Evolutionary conservation across 2,113 vertebrate genomes (phyloP).

Genomic region (Neopipo cinnamomea): DNA sequence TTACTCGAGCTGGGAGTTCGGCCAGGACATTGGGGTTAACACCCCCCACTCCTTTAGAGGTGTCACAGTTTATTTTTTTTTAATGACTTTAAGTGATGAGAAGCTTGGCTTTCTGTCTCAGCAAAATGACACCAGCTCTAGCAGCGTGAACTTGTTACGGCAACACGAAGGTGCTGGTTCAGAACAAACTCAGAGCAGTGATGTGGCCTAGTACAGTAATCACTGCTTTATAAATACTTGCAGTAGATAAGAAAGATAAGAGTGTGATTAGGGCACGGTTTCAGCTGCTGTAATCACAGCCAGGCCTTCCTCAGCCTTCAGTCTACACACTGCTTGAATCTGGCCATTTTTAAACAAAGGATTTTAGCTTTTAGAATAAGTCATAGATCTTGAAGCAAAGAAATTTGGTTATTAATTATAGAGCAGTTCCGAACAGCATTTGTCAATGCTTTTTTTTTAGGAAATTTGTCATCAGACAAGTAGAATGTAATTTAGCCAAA

Average conservation of each 20-base stretch:
- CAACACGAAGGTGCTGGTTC: background rate
- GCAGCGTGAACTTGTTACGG: background rate
- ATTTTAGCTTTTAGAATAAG: background rate
- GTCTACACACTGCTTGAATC: background rate
- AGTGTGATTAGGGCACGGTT: conserved; percentile 19
- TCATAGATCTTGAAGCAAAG: accelerated
- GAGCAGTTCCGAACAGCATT: background rate
- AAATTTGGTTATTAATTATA: background rate
- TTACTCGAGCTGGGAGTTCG: conserved; percentile 20
- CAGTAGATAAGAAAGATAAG: conserved; percentile 53
- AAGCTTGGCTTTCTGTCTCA: conserved; percentile 41
- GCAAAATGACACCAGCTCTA: conserved; percentile 14
- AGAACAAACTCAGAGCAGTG: background rate
- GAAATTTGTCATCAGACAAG: background rate
- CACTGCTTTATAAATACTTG: conserved; percentile 37
- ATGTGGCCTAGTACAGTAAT: conserved; percentile 8
- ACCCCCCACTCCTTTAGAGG: conserved; percentile 41
- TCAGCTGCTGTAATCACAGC: conserved; percentile 3
- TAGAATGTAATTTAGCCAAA: background rate
- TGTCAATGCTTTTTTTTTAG: background rate
- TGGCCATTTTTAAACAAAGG: background rate
- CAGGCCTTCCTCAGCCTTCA: background rate
- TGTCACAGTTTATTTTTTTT: conserved; percentile 49
- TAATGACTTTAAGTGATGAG: conserved; percentile 27
- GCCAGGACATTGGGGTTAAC: conserved; percentile 50